phyloP scores from a whole-genome alignment of 2,888 invertebrate genomes.

The Caenorhabditis sinica region DNA sequence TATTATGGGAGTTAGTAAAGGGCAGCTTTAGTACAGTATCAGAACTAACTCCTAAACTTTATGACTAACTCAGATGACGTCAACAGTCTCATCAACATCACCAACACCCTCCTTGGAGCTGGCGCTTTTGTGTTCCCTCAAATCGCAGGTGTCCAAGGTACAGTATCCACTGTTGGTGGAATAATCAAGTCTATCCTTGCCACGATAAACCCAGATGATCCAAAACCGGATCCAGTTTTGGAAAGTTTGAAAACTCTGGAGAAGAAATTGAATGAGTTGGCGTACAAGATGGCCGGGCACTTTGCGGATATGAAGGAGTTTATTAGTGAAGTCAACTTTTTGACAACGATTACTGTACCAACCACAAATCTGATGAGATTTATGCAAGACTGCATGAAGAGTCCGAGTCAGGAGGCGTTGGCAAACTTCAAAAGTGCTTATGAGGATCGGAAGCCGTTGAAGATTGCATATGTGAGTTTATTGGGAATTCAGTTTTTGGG shows the following conservation, averaged over 20 bases:
- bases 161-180: background rate
- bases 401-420: background rate
- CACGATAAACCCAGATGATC: background rate
- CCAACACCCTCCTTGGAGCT: background rate
- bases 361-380: conserved; percentile 5
- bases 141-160: background rate
- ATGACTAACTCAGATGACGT: conserved; percentile 1
- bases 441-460: background rate
- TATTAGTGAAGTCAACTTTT: background rate
- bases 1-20: too few relatives aligned
- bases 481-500: too few relatives aligned
- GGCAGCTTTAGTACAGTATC: too few relatives aligned
- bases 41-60: too few relatives aligned
- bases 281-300: background rate
- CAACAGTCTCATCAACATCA: background rate
- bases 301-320: conserved; percentile 5
- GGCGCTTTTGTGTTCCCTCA: background rate
- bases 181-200: background rate
- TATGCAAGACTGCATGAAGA: background rate
- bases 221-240: background rate
- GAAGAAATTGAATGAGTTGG: background rate
- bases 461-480: conserved; percentile 6
- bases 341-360: background rate
- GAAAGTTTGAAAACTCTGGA: background rate
- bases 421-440: background rate